Evolutionary conservation across 1,140 invertebrate species (phyloP).

Genomic region (Procambarus clarkii): DNA sequence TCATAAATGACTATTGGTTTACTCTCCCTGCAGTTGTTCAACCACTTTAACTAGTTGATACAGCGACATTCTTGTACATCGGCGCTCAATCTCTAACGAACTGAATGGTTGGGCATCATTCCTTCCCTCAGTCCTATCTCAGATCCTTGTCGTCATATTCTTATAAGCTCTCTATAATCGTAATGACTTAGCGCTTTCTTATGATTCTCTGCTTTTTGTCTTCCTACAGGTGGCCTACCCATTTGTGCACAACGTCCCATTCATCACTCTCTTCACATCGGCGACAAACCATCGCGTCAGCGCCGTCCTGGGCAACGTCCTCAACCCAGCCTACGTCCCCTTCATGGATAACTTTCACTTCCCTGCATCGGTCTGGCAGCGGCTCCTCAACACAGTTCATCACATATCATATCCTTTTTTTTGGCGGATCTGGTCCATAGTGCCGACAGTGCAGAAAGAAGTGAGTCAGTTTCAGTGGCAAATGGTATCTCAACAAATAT

Average conservation of each 20-base stretch:
- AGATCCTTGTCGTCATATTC: no score
- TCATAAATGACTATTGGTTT: no score
- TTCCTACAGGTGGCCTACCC: not conserved
- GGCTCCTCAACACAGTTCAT: not conserved
- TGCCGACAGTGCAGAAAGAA: not conserved
- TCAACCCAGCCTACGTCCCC: slow-evolving; percentile 19
- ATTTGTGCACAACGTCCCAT: not conserved
- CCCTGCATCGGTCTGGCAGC: not conserved
- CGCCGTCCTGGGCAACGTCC: slow-evolving; percentile 29
- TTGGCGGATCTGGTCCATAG: slow-evolving; percentile 2
- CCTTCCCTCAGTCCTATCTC: no score
- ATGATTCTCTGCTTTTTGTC: no score
- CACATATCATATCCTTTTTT: not conserved
- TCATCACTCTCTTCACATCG: not conserved
- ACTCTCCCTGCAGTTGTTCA: no score
- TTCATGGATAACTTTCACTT: not conserved
- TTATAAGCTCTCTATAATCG: no score
- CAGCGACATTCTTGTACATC: no score
- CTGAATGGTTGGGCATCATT: no score
- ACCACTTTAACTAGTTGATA: no score
- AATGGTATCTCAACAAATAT: no score
- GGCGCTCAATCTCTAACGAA: no score
- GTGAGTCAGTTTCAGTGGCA: not conserved
- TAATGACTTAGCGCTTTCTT: no score
- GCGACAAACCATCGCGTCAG: not conserved